Evolutionary conservation across 2,113 vertebrate species (phyloP), one percentile per base, ranked within the genome.

Genomic region (Lepisosteus oculatus): DNA sequence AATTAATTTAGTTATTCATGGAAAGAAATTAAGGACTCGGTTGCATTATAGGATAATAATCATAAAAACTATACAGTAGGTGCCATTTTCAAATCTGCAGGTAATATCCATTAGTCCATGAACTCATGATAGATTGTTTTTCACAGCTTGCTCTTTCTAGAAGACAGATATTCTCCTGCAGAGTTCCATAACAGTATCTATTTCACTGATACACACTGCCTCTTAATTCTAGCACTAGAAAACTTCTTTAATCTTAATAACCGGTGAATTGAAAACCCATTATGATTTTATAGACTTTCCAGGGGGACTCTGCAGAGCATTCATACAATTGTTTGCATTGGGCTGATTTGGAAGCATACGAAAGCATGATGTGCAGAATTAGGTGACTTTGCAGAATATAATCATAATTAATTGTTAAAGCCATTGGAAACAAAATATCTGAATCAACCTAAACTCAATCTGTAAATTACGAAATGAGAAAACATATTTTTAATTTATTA

Each of bases 201-300:
- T 68, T 68, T 68, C 66, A 68, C 42, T n/a, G 45, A 68, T 68
- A 14, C 5, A 9, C 13, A 15, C 1, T 2, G 15, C 47, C 66
- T 54, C 45, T 45, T 68, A 55, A 68, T 68, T 68, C 44, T 17
- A 15, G 14, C 9, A 55, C 44, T 14, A 51, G 12, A 9, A 64
- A 64, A 51, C 67, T 55, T 67, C 65, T 47, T 9, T 5, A 3
- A 47, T 17, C 15, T 11, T 68, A 51, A 68, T 68, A 41, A n/a
- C 67, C 4, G 8, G 45, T 55, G 67, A 51, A 55, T 55, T 68
- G 67, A 68, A 68, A 68, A 54, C 55, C 44, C 47, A 55, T 68
- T 68, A 45, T 3, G 8, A 43, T 65, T 64, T 43, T 12, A 59
- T 14, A 59, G 64, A 65, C 6, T 6, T 65, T 65, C 43, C 64